Base-by-base conservation (phyloP, 2,888 invertebrate species). In the Chymomyza amoena region DNA sequence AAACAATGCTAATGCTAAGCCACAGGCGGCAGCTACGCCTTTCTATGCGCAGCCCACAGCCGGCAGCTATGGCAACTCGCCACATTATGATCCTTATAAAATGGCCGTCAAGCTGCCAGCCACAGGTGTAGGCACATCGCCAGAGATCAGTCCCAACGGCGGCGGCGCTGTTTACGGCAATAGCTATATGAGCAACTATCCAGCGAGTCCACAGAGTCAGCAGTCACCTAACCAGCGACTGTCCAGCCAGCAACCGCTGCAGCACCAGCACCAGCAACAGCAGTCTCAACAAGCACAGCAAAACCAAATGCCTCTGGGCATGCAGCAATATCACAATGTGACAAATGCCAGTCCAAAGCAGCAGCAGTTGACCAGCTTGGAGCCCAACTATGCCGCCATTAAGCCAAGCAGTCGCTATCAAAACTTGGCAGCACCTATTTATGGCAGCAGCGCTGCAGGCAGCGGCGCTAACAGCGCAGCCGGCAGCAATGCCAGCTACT, bases 21-120 rank as follows among this genome's bases (percentile, higher is more conserved):
- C 90, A 1, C 90, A 89, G 61, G 90, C 90, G 6, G 73, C 90
- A 54, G 90, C 90, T 64, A 90, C 90, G 39, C 84, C 90, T 13
- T 90, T 90, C 51, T 90, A 89, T 71, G 88, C 90, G 1, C 66
- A 61, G 45, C 15, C 65, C 36, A 25, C 57, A 6, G 25, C 57
- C 2, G 18, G 13, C 57, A 25, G 61, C 75, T 4, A 70, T 72
- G 74, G 36, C 68, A 18, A 52, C 36, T n/a, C 50, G 7, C 32
- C 72, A 5, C 85, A 79, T 63, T 83, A 82, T 63, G 89, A 89
- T 59, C 76, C 84, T 20, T 84, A 81, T 28, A 89, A 89, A 65
- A 71, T 86, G 28, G 32, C 20, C 59, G 59, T 16, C 20, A 54
- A 16, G 13, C 13, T 25, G 56, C 59, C 18, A 66, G 15, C 61